phyloP scores from a whole-genome alignment of 2,888 invertebrate genomes.

The Cataglyphis rosenhaueri region DNA sequence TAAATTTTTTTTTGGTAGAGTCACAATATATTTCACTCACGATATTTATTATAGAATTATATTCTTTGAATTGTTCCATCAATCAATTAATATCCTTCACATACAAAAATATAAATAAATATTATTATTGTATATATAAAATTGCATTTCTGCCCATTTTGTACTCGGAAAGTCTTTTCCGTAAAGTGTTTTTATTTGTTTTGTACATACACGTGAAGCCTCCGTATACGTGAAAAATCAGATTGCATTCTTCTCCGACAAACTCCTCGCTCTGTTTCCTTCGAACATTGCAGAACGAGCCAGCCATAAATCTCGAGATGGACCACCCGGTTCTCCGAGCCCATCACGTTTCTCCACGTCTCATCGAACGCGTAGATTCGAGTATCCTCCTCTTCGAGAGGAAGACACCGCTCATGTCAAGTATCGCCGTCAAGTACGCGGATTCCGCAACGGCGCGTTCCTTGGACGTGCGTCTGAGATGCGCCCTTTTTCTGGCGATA shows the following conservation, averaged over 20 bases:
- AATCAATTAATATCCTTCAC: neutral
- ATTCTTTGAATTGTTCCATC: neutral
- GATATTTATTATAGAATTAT: neutral
- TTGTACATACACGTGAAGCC: neutral
- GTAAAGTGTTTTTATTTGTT: neutral
- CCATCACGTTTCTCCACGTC: slow-evolving; percentile 74
- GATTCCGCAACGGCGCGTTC: slow-evolving; percentile 67
- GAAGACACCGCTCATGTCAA: slow-evolving; percentile 59
- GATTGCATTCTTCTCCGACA: slow-evolving; percentile 66
- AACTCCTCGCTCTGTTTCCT: slow-evolving; percentile 73
- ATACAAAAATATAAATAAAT: neutral
- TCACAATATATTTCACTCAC: neutral
- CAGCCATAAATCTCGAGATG: slow-evolving; percentile 75
- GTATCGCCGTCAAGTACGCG: slow-evolving; percentile 42
- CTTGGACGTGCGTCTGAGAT: slow-evolving; percentile 19
- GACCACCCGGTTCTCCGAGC: slow-evolving; percentile 77
- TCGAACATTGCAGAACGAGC: slow-evolving; percentile 73
- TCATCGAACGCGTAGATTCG: slow-evolving; percentile 74
- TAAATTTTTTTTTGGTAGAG: slow-evolving; percentile 1
- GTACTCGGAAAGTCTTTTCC: neutral
- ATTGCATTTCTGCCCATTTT: neutral
- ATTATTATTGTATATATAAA: neutral
- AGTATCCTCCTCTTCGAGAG: slow-evolving; percentile 54
- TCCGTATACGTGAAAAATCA: slow-evolving; percentile 52
- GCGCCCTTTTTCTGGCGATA: slow-evolving; percentile 48